Evolutionary conservation across 2,113 vertebrate species (phyloP).

Genomic region (Bubo bubo): DNA sequence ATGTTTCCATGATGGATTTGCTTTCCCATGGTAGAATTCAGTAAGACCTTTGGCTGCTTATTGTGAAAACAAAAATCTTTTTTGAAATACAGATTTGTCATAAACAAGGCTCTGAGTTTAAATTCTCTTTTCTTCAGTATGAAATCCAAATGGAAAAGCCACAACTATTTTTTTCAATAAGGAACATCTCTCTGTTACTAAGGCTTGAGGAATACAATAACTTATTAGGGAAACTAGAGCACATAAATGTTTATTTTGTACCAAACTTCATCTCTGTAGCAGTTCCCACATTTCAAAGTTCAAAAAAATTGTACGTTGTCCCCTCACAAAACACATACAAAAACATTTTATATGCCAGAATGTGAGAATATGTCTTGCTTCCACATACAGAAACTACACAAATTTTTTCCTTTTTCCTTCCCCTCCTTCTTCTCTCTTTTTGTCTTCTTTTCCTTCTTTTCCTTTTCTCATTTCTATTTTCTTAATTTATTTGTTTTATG

Average conservation of each 20-base stretch:
- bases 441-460: neutral
- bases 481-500: too few species aligned
- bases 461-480: too few species aligned
- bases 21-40: neutral
- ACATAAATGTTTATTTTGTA: neutral
- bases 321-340: neutral
- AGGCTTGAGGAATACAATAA: neutral
- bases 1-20: neutral
- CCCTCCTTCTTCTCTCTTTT: neutral
- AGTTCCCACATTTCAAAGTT: neutral
- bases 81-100: neutral
- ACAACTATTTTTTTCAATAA: neutral
- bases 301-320: neutral
- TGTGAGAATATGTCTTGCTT: neutral
- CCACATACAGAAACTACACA: too few species aligned
- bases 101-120: neutral
- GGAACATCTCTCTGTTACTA: neutral
- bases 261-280: neutral
- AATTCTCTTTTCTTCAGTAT: neutral
- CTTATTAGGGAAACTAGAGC: neutral
- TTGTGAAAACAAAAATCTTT: neutral
- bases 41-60: neutral
- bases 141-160: neutral
- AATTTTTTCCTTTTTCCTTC: too few species aligned
- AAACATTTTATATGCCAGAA: neutral